Conservation (phyloP, 2,888 invertebrate genomes). For the Alviniconcha strummeri region DNA sequence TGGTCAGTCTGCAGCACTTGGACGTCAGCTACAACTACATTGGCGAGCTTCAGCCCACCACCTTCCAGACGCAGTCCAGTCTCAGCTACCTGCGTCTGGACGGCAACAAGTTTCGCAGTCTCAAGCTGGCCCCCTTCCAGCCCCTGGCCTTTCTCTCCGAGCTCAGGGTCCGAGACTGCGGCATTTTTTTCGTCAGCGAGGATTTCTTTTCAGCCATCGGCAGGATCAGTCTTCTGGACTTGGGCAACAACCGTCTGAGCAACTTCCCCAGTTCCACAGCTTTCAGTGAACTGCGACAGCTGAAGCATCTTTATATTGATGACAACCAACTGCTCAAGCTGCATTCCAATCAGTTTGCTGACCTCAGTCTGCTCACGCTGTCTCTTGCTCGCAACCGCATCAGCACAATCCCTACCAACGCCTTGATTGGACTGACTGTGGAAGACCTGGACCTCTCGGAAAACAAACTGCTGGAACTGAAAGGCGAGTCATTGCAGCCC, state of each 20-base stretch:
- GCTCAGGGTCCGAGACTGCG: constrained; percentile 52
- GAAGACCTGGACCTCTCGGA: constrained; percentile 56
- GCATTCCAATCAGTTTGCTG: constrained; percentile 51
- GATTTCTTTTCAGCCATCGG: constrained; percentile 52
- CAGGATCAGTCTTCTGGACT: constrained; percentile 49
- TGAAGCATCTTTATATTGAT: constrained; percentile 51
- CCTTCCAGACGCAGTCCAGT: constrained; percentile 47
- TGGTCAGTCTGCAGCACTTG: constrained; percentile 46
- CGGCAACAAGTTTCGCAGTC: constrained; percentile 51
- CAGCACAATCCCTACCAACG: constrained; percentile 43
- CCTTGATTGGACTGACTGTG: constrained; percentile 46
- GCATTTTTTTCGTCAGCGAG: constrained; percentile 48
- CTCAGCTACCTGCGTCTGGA: constrained; percentile 51
- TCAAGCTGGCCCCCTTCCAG: constrained; percentile 50
- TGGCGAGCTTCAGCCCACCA: constrained; percentile 44
- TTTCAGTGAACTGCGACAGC: constrained; percentile 45
- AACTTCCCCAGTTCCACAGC: constrained; percentile 46
- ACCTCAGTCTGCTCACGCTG: constrained; percentile 50
- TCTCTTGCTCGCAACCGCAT: constrained; percentile 58
- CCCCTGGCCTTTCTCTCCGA: constrained; percentile 49
- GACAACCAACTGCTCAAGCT: constrained; percentile 53
- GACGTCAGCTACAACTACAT: constrained; percentile 54
- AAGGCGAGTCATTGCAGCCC: constrained; percentile 44
- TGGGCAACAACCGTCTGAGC: constrained; percentile 56
- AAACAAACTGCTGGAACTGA: constrained; percentile 52